Evolutionary conservation across 2,888 invertebrate species (phyloP), one percentile per base, ranked within the genome.

Genomic region (Auanema freiburgensis): DNA sequence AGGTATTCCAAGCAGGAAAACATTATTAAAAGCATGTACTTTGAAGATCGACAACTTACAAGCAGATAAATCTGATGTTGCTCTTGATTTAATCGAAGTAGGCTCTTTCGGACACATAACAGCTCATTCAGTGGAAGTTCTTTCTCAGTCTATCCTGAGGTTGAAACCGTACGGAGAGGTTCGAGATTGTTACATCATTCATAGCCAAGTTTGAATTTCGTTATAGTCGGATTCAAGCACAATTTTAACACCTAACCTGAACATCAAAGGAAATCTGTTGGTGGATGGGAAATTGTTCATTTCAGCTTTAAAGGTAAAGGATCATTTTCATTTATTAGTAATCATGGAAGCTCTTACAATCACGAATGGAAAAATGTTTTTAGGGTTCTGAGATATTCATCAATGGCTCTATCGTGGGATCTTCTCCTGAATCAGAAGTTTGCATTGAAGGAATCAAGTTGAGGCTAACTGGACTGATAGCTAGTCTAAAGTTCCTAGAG

Each of bases 401-500:
- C 10, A 63, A 25, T 18, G 75, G 72, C 21, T 53, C 65, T 5
- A 63, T 75, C 23, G 58, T 73, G 11, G 75, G 75, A 21, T 66
- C 71, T 1, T 65, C 69, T 0, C 55, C 63, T 5, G 55, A 40
- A 8, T 69, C 69, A 59, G 75, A 75, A 51, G 33, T 75, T 40
- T 66, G 65, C 0, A 61, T 72, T 44, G 75, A 75, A 52, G 58
- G 66, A 1, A 60, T 53, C 8, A 60, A 65, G 25, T 46, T 73
- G 51, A 42, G 59, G 0, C 59, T 73, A 5, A 62, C 63, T 25
- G 72, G 71, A 18, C 69, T 68, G 33, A 24, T 75, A 5, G 68
- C 72, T 11, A 73, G 69, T 53, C 63, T 74, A 41, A 70, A 72
- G 42, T 74, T 72, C 53, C 57, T 71, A n/a, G 74, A 72, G 21